Evolutionary conservation across 1,140 invertebrate genomes (phyloP).

Genomic region (Daktulosphaira vitifoliae): DNA sequence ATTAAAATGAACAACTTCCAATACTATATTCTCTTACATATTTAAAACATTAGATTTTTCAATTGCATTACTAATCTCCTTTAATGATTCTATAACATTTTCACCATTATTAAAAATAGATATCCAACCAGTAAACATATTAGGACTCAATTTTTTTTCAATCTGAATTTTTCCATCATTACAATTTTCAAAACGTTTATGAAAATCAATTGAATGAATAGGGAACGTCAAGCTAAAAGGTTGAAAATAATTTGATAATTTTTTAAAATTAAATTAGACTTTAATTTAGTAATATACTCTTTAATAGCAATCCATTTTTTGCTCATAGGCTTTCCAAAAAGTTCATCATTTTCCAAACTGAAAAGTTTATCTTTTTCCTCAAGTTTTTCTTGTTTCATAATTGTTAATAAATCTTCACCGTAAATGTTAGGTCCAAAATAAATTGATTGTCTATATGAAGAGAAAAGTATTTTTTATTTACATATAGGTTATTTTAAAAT

Average conservation of each 20-base stretch:
- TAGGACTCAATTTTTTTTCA: conserved; percentile 20
- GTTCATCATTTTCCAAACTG: conserved; percentile 13
- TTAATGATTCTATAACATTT: conserved; percentile 10
- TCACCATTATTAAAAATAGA: conserved; percentile 10
- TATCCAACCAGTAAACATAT: conserved; percentile 2
- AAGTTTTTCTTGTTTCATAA: background rate
- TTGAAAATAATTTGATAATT: too few relatives aligned
- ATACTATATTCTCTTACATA: background rate
- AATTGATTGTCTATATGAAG: background rate
- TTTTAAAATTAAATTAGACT: too few relatives aligned
- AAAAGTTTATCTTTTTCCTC: background rate
- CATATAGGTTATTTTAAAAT: background rate
- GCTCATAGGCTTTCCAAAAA: conserved; percentile 11
- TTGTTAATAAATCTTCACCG: background rate
- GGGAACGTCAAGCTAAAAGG: background rate
- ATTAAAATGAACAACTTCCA: too few relatives aligned
- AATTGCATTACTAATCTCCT: conserved; percentile 6
- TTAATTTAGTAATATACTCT: too few relatives aligned
- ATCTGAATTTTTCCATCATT: conserved; percentile 3
- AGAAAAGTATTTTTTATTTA: background rate
- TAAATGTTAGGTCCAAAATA: conserved; percentile 10
- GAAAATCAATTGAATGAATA: conserved; percentile 6
- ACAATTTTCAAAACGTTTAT: conserved; percentile 22
- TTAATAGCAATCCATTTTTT: conserved; percentile 1
- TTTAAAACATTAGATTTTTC: background rate